Percentiles rank a stretch among this genome's conserved stretches.
phyloP scores from a whole-genome alignment of 2,888 invertebrate genomes.

The Erpobdella octoculata region DNA sequence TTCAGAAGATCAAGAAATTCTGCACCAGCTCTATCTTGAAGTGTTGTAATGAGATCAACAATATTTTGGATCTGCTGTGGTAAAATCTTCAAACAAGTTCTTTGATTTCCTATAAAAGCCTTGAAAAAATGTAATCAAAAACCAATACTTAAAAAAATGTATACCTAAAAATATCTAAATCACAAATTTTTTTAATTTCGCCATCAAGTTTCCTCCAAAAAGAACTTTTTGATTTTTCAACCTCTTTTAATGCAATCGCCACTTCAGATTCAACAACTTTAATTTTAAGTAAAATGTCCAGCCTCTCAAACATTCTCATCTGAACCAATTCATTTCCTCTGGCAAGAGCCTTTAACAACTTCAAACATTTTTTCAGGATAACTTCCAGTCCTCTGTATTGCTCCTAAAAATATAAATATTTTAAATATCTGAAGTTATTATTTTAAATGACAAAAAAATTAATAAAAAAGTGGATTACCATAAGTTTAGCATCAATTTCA shows the following conservation, averaged over 20 bases:
- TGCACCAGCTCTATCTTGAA: constrained; percentile 46
- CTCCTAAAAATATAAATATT: constrained; percentile 39
- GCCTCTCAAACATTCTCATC: constrained; percentile 47
- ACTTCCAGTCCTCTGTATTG: constrained; percentile 48
- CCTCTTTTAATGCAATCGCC: constrained; percentile 49
- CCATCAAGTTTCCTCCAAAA: too few species aligned
- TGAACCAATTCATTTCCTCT: constrained; percentile 49
- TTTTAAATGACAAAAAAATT: too few species aligned
- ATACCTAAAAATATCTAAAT: background rate
- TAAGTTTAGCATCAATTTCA: constrained; percentile 48
- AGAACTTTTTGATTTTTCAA: constrained; percentile 29
- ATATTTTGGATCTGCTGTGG: constrained; percentile 50
- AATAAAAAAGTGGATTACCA: constrained; percentile 38
- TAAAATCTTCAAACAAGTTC: constrained; percentile 48
- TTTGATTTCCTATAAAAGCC: constrained; percentile 50
- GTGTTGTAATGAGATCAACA: constrained; percentile 46
- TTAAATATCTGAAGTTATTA: background rate
- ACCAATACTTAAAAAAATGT: background rate
- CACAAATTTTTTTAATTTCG: too few species aligned
- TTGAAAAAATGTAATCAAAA: constrained; percentile 32
- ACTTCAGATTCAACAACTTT: constrained; percentile 48
- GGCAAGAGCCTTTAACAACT: constrained; percentile 46
- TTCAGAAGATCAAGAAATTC: constrained; percentile 48
- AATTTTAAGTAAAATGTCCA: constrained; percentile 48
- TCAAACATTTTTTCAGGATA: constrained; percentile 48